Percentiles rank a stretch among this genome's conserved stretches.
Conservation (phyloP, 2,888 invertebrate genomes). For the Helicoverpa assulta region DNA sequence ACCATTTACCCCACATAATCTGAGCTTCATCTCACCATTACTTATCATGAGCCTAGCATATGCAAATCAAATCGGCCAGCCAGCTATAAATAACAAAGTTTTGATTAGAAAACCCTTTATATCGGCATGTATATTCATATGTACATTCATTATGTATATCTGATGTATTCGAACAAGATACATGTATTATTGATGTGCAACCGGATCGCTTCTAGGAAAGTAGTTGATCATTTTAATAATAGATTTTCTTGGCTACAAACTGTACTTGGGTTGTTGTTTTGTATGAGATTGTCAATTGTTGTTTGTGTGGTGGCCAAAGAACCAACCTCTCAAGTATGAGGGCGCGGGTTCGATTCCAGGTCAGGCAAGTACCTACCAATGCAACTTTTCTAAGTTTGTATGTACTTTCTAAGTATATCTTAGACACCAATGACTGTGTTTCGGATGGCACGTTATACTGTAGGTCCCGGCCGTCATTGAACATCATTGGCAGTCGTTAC, state of each 20-base stretch:
- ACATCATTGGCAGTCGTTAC: too few relatives aligned
- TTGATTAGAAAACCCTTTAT: slow-evolving; percentile 84
- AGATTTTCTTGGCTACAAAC: slow-evolving; percentile 16
- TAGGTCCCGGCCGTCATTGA: too few relatives aligned
- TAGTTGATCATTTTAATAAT: slow-evolving; percentile 45
- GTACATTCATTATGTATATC: slow-evolving; percentile 80
- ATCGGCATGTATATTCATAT: slow-evolving; percentile 84
- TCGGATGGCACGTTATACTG: too few relatives aligned
- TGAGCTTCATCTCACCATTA: slow-evolving; percentile 19
- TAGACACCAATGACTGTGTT: too few relatives aligned
- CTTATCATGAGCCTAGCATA: slow-evolving; percentile 70
- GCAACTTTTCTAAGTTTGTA: too few relatives aligned
- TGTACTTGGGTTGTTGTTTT: slow-evolving; percentile 1
- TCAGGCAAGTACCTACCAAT: too few relatives aligned
- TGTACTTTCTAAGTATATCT: too few relatives aligned
- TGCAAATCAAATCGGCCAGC: slow-evolving; percentile 80
- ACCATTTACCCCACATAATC: slow-evolving; percentile 2
- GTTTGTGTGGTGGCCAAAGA: too few relatives aligned
- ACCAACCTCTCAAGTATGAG: too few relatives aligned
- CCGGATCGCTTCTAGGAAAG: slow-evolving; percentile 41
- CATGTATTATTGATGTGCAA: slow-evolving; percentile 62
- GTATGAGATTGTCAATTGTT: not conserved
- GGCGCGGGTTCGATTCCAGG: too few relatives aligned
- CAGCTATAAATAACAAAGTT: slow-evolving; percentile 86
- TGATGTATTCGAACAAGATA: slow-evolving; percentile 59